phyloP scores from a whole-genome alignment of 2,797 vertebrate species.

The Platyrinchus mystaceus region DNA sequence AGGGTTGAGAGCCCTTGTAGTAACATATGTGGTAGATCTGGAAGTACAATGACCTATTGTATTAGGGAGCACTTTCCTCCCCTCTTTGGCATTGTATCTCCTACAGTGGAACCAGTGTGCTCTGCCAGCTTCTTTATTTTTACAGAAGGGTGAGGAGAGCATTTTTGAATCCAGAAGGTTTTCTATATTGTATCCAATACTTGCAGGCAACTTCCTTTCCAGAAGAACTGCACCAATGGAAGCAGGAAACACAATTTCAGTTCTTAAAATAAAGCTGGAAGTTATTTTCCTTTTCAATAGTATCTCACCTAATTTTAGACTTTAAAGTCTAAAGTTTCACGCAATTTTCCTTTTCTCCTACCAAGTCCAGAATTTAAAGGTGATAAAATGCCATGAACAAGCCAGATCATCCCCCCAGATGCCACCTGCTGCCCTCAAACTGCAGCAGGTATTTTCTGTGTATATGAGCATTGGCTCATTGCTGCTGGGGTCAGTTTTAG shows the following conservation, averaged over 20 bases:
- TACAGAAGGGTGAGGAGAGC: conserved; percentile 15
- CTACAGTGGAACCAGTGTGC: conserved; percentile 41
- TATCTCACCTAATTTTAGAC: conserved; percentile 36
- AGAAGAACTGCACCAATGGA: background rate
- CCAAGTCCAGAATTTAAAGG: background rate
- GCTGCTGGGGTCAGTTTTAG: conserved; percentile 4
- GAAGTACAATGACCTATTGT: conserved; percentile 68
- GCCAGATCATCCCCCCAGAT: background rate
- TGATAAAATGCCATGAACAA: background rate
- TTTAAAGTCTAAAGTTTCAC: background rate
- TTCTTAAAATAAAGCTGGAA: conserved; percentile 47
- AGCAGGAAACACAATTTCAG: conserved; percentile 46
- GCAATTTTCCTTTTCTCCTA: background rate
- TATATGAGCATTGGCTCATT: background rate
- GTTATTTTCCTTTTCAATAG: conserved; percentile 38
- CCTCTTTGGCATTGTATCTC: conserved; percentile 44
- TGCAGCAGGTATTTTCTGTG: background rate
- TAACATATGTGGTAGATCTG: conserved; percentile 76
- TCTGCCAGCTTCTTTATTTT: conserved; percentile 46
- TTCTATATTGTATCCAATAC: conserved; percentile 45
- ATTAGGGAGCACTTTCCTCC: conserved; percentile 2
- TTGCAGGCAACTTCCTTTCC: conserved; percentile 42
- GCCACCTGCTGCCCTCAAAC: conserved; percentile 7
- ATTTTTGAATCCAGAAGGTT: conserved; percentile 1
- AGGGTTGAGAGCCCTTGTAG: conserved; percentile 62